Evolutionary conservation across 2,888 invertebrate species (phyloP).

Genomic region (Cantharis rufa): DNA sequence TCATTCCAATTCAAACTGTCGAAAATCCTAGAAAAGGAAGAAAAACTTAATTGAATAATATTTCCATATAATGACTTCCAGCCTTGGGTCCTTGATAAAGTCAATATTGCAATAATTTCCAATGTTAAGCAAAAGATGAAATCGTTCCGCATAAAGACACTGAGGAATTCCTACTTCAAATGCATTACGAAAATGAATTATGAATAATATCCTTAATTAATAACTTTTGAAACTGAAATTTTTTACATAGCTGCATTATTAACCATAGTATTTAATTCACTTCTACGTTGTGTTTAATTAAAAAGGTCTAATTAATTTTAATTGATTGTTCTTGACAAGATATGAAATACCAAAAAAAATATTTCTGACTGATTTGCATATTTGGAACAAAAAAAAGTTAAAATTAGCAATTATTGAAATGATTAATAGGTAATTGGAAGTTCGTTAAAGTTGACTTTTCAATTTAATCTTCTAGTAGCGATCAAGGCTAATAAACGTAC

Average conservation of each 20-base stretch:
- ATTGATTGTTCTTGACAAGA: background rate
- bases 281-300: background rate
- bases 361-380: background rate
- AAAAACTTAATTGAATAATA: too few species aligned
- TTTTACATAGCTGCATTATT: background rate
- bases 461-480: constrained; percentile 5
- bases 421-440: background rate
- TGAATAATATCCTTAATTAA: background rate
- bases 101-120: background rate
- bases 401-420: background rate
- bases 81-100: too few species aligned
- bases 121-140: background rate
- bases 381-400: background rate
- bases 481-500: constrained; percentile 12
- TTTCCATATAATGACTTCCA: too few species aligned
- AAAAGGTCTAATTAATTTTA: background rate
- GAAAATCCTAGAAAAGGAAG: too few species aligned
- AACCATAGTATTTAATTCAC: too few species aligned
- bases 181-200: background rate
- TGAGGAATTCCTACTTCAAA: background rate
- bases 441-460: background rate
- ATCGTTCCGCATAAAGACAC: background rate
- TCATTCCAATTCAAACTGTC: too few species aligned
- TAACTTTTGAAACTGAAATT: background rate
- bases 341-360: background rate